These are phyloP conservation scores for Drosophila oshimai DNA, from an alignment of 1,140 invertebrate species.

Conservation along the genomic window DNA sequence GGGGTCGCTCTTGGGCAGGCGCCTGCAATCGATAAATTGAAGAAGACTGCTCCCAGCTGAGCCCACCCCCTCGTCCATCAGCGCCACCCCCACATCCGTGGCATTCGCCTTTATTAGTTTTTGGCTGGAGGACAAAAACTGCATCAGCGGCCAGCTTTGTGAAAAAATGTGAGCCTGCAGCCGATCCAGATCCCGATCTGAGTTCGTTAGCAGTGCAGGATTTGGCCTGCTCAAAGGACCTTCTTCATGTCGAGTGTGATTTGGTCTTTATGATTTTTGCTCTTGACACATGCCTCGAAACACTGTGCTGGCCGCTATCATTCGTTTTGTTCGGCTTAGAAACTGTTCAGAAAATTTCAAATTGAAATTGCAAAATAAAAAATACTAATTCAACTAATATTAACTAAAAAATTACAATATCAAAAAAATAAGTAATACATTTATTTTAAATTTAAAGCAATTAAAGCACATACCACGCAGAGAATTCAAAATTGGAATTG, in stretches of 20 bases:
- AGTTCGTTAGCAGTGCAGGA: conserved; percentile 46
- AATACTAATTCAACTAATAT: too few relatives aligned
- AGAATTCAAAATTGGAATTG: too few relatives aligned
- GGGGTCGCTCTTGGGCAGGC: conserved; percentile 2
- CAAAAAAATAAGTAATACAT: too few relatives aligned
- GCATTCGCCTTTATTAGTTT: conserved; percentile 55
- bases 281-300: too few relatives aligned
- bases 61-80: conserved; percentile 9
- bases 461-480: too few relatives aligned
- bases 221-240: conserved; percentile 31
- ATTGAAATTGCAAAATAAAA: too few relatives aligned
- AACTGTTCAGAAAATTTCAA: neutral
- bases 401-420: too few relatives aligned
- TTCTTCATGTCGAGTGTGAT: neutral
- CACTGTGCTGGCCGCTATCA: neutral
- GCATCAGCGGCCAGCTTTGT: conserved; percentile 50
- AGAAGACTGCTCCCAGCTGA: conserved; percentile 24
- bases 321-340: too few relatives aligned
- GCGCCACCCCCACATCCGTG: neutral
- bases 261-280: conserved; percentile 13
- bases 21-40: conserved; percentile 43
- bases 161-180: conserved; percentile 47
- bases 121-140: conserved; percentile 46
- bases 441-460: too few relatives aligned
- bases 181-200: conserved; percentile 12